These are phyloP conservation scores for Danio kyathit DNA, from an alignment of 2,797 vertebrate species.

Conservation along the genomic window DNA sequence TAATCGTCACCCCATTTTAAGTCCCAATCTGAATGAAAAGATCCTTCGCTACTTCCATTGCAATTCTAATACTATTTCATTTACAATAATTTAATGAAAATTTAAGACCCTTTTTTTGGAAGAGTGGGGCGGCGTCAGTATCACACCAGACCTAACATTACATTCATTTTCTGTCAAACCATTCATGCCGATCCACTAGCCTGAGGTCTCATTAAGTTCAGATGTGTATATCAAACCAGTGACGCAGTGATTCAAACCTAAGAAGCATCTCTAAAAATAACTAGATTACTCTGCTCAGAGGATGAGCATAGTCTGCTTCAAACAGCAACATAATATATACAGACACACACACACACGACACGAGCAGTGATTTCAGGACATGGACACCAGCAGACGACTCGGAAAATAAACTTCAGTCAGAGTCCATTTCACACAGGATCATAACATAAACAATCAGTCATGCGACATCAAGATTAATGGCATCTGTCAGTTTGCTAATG, in stretches of 20 bases:
- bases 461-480: conserved; percentile 45
- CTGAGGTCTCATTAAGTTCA: conserved; percentile 11
- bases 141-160: background rate
- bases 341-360: too few relatives aligned
- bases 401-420: conserved; percentile 41
- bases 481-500: conserved; percentile 17
- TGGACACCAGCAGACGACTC: background rate
- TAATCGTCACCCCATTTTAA: too few relatives aligned
- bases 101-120: too few relatives aligned
- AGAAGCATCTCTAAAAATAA: conserved; percentile 2
- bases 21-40: too few relatives aligned
- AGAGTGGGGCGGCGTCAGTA: too few relatives aligned
- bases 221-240: background rate
- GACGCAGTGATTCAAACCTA: conserved; percentile 16
- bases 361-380: conserved; percentile 12
- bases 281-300: conserved; percentile 11
- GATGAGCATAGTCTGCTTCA: background rate
- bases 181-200: conserved; percentile 38
- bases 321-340: background rate
- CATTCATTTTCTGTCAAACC: conserved; percentile 9
- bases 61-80: too few relatives aligned
- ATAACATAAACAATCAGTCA: conserved; percentile 38
- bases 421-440: conserved; percentile 11
- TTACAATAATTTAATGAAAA: too few relatives aligned
- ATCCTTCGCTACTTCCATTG: too few relatives aligned